Evolutionary conservation across 2,888 invertebrate genomes (phyloP).

Genomic region (Pyralis farinalis): DNA sequence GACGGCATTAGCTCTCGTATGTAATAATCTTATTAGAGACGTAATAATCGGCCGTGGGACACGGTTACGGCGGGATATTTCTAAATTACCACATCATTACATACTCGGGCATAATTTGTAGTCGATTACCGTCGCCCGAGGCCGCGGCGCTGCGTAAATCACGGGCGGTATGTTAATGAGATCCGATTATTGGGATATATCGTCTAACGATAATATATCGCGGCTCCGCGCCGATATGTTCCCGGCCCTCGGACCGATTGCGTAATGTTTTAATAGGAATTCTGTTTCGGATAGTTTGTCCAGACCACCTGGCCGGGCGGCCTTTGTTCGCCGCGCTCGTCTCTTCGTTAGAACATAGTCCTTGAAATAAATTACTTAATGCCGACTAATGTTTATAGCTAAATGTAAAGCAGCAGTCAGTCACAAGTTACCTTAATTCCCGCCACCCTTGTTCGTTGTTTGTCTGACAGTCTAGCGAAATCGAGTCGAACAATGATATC

Average conservation of each 20-base stretch:
- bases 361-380: too few species aligned
- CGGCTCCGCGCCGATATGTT: neutral
- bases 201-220: constrained; percentile 25
- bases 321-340: neutral
- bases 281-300: constrained; percentile 1
- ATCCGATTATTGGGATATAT: constrained; percentile 36
- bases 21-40: neutral
- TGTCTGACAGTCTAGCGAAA: too few species aligned
- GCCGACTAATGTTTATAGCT: too few species aligned
- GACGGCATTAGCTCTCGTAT: neutral
- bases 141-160: constrained; percentile 27
- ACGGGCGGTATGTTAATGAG: constrained; percentile 32
- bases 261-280: constrained; percentile 20
- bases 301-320: neutral
- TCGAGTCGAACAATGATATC: too few species aligned
- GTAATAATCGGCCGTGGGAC: neutral
- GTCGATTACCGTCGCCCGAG: constrained; percentile 14
- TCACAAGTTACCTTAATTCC: too few species aligned
- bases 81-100: constrained; percentile 23
- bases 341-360: too few species aligned
- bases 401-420: too few species aligned
- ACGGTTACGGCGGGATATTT: neutral
- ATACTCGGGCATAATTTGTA: constrained; percentile 24
- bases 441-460: too few species aligned
- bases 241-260: constrained; percentile 13